Evolutionary conservation across 1,140 invertebrate genomes (phyloP), one percentile per base, ranked within the genome.

Genomic region (Diachasma alloeum): DNA sequence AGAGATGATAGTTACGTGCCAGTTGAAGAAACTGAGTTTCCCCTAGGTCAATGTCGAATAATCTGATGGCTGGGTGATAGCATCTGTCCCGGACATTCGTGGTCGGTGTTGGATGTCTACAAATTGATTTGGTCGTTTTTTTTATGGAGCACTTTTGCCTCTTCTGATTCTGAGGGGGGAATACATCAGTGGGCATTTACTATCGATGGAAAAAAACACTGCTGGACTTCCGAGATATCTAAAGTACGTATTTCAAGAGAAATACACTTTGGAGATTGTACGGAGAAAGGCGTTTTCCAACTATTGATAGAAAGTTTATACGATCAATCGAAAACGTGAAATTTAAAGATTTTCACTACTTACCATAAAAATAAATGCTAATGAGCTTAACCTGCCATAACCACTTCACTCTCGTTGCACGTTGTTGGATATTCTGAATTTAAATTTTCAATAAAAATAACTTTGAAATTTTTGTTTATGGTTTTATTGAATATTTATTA

Each of bases 221-320:
- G 59, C 59, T 19, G 19, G n/a, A 56, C n/a, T 56, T 56, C 19
- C 48, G 9, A 19, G n/a, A 17, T 19, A 13, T 63, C 59, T 63
- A 26, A 26, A 63, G 24, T 26, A 63, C 24, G 2, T 24, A 63
- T 1, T 63, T 26, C 5, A 4, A 4, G 10, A 31, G 24, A 31
- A 22, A 63, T 11, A 26, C 0, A 63, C 59, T 59, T 59, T 63
- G 59, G 59, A 26, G 59, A 63, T 63, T 26, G 59, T 63, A 31
- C 24, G 24, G 59, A 63, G 59, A 63, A 63, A 63, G 59, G 59
- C 26, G 59, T 63, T 56, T 19, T 31, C 59, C 59, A 26, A 63
- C 59, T 31, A 63, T 63, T 31, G 59, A 63, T 63, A 63, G 59
- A 63, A 63, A 63, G 59, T 63, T 63, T 13, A 63, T 24, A 26